Percentiles rank a stretch among this genome's conserved stretches.
phyloP scores from a whole-genome alignment of 2,797 vertebrate species.

The Harpagifer antarcticus region DNA sequence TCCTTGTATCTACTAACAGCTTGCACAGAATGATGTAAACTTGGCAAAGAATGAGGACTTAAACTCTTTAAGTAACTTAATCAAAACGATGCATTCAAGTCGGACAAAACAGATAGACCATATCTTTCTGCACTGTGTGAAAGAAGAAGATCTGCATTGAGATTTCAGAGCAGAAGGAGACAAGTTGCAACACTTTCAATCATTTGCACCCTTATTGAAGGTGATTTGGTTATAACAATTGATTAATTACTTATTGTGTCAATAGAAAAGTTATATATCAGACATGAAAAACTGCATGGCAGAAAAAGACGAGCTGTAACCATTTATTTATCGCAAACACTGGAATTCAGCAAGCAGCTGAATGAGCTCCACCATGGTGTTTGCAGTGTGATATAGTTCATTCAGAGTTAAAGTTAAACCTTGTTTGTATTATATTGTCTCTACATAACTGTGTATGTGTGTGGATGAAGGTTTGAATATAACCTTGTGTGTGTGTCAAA shows the following conservation, averaged over 20 bases:
- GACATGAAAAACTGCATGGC: too few species aligned
- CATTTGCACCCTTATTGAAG: too few species aligned
- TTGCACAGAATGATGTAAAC: conserved; percentile 33
- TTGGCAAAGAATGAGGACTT: conserved; percentile 15
- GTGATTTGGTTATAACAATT: too few species aligned
- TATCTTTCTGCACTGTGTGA: neutral
- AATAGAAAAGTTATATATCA: too few species aligned
- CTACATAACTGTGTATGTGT: neutral
- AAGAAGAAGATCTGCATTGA: neutral
- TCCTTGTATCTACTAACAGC: conserved; percentile 38
- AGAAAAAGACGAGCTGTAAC: neutral
- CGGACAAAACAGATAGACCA: neutral
- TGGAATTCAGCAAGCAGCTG: neutral
- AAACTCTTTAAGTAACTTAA: conserved; percentile 24
- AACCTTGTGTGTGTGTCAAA: neutral
- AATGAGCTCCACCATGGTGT: neutral
- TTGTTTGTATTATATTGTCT: neutral
- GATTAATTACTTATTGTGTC: too few species aligned
- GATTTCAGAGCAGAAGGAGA: too few species aligned
- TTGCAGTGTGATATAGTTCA: conserved; percentile 1
- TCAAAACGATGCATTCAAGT: conserved; percentile 2
- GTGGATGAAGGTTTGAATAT: neutral
- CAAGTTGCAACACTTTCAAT: too few species aligned
- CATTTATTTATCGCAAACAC: neutral
- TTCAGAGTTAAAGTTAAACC: neutral